Evolutionary conservation across 2,797 vertebrate genomes (phyloP), one percentile per base, ranked within the genome.

Genomic region (Parambassis ranga): DNA sequence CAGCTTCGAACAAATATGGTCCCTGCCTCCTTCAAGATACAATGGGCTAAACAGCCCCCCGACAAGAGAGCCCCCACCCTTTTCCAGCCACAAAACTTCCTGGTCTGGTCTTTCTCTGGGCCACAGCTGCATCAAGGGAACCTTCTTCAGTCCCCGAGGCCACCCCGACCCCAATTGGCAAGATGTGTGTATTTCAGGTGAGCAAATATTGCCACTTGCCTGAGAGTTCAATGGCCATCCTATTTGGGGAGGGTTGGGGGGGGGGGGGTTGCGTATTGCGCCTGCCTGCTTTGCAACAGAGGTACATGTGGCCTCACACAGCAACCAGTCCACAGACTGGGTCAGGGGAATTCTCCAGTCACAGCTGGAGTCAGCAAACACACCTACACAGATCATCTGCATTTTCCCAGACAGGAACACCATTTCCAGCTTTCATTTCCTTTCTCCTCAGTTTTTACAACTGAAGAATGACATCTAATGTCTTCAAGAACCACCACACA

Each of bases 131-230:
- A 85, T 65, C 32, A 82, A 74, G 86, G 80, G 76, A 65, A 73
- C 86, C 80, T 83, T 76, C 80, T 69, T 76, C 36, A 49, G 81
- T 68, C 83, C 87, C 75, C 28, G 38, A 77, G 85, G 68, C 89
- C 85, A 89, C 87, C 90, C 84, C 72, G 38, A 85, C 57, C 87
- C 84, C 79, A 88, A 88, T 85, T 81, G 81, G 85, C 71, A 82
- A 90, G 86, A 89, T 87, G 80, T 81, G 91, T 86, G 90, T 91
- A 78, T 92, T 92, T 94, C 93, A 94, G 95, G 95, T 95, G 95
- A 94, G 93, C 94, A 98, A 97, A 97, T 94, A 97, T 93, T 94
- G 92, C 93, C 90, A 87, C 91, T 93, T 92, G 92, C 91, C 87
- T 90, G 90, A 93, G 92, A 92, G 88, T 89, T 93, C 90, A 91